Conservation (phyloP, 2,888 invertebrate species). For the Drosophila koepferae region DNA sequence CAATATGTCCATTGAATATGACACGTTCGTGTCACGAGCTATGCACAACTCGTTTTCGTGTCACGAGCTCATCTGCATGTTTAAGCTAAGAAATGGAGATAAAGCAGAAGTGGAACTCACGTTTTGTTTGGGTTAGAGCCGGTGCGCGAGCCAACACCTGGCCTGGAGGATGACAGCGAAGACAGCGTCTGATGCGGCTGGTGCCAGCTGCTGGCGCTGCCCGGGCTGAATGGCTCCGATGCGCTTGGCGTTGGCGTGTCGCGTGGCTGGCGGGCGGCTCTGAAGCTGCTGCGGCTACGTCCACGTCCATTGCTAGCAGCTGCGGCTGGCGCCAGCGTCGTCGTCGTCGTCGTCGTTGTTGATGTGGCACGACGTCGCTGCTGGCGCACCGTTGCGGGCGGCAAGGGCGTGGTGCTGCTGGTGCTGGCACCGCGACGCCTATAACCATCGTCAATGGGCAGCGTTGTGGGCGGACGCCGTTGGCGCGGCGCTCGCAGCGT, state of each 20-base stretch:
- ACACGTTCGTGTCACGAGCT: background rate
- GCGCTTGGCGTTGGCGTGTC: constrained; percentile 55
- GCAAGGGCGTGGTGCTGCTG: constrained; percentile 55
- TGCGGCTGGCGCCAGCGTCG: constrained; percentile 21
- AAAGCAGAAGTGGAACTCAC: constrained; percentile 75
- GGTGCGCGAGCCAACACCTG: constrained; percentile 11
- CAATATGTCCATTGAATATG: background rate
- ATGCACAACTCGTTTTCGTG: background rate
- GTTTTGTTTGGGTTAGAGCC: constrained; percentile 72
- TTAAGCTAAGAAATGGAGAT: constrained; percentile 5
- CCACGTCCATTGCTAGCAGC: constrained; percentile 14
- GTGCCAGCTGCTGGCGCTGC: constrained; percentile 40
- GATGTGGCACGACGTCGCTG: constrained; percentile 40
- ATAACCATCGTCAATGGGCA: constrained; percentile 52
- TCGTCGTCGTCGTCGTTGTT: constrained; percentile 37
- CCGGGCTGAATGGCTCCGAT: constrained; percentile 3
- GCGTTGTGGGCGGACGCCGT: constrained; percentile 74
- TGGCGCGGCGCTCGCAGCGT: constrained; percentile 84
- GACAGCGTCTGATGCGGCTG: constrained; percentile 43
- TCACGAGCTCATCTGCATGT: constrained; percentile 11
- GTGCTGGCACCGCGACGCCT: constrained; percentile 32
- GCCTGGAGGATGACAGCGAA: constrained; percentile 22
- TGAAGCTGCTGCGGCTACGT: constrained; percentile 46
- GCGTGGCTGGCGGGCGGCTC: constrained; percentile 68
- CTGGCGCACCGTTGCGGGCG: constrained; percentile 49